Evolutionary conservation across 2,888 invertebrate species (phyloP).

Genomic region (Oegoconia quadripuncta): DNA sequence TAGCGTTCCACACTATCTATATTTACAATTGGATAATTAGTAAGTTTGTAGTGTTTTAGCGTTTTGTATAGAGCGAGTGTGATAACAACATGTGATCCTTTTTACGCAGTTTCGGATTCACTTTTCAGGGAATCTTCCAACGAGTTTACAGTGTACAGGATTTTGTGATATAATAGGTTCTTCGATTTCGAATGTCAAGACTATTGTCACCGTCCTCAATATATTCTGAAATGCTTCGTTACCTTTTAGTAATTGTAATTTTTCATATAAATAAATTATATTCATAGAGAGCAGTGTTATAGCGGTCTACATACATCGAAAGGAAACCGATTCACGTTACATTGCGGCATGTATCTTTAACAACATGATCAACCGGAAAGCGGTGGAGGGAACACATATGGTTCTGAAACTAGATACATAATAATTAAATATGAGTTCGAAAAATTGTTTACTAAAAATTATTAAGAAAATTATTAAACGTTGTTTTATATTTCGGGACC

Average conservation of each 20-base stretch:
- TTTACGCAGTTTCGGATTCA: slow-evolving; percentile 16
- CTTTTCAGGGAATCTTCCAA: slow-evolving; percentile 20
- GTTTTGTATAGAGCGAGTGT: slow-evolving; percentile 38
- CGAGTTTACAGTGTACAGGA: slow-evolving; percentile 30
- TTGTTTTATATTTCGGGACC: too few species aligned
- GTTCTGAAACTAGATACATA: too few species aligned
- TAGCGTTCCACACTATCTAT: slow-evolving; percentile 1
- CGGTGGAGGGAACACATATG: too few species aligned
- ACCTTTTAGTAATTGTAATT: background rate
- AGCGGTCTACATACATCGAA: too few species aligned
- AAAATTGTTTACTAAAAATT: too few species aligned
- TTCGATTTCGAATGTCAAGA: slow-evolving; percentile 31
- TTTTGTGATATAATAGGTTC: slow-evolving; percentile 35
- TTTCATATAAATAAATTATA: too few species aligned
- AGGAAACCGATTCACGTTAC: too few species aligned
- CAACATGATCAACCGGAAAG: too few species aligned
- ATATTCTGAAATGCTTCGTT: slow-evolving; percentile 13
- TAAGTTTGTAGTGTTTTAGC: slow-evolving; percentile 23
- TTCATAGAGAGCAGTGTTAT: too few species aligned
- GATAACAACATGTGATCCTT: slow-evolving; percentile 38
- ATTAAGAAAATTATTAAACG: too few species aligned
- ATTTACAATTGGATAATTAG: slow-evolving; percentile 10
- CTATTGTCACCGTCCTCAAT: slow-evolving; percentile 43
- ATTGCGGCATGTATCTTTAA: too few species aligned
- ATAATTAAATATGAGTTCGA: too few species aligned